phyloP scores from a whole-genome alignment of 2,113 vertebrate genomes.

The Sceloporus tristichus region DNA sequence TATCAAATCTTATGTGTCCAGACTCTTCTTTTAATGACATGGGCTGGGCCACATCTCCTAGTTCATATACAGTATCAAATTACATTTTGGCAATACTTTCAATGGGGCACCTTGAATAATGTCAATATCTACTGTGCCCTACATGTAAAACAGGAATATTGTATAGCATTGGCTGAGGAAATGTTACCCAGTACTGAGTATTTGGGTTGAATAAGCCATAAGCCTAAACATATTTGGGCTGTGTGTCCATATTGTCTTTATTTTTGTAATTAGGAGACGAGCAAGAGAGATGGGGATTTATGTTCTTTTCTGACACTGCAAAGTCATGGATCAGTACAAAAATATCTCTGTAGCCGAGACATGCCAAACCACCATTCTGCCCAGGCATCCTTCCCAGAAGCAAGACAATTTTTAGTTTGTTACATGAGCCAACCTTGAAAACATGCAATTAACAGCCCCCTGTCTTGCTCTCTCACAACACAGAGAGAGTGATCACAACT shows the following conservation, averaged over 20 bases:
- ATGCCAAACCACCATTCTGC: constrained; percentile 53
- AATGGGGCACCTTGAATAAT: too few relatives aligned
- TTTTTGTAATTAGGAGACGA: constrained; percentile 44
- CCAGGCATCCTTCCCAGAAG: constrained; percentile 29
- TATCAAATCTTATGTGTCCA: too few relatives aligned
- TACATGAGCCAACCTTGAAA: constrained; percentile 35
- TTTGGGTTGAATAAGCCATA: not conserved
- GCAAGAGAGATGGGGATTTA: constrained; percentile 46
- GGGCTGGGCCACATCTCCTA: too few relatives aligned
- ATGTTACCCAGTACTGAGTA: not conserved
- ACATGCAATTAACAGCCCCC: constrained; percentile 41
- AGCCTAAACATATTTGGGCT: constrained; percentile 41
- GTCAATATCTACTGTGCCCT: too few relatives aligned
- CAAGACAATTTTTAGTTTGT: constrained; percentile 38
- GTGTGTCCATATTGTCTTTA: constrained; percentile 33
- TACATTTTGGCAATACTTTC: too few relatives aligned
- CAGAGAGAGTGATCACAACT: constrained; percentile 42
- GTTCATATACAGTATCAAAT: too few relatives aligned
- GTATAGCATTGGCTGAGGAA: not conserved
- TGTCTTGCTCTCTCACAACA: constrained; percentile 21
- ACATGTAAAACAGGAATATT: too few relatives aligned
- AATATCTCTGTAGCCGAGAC: constrained; percentile 27
- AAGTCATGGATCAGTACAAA: constrained; percentile 29
- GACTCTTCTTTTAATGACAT: too few relatives aligned
- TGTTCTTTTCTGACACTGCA: constrained; percentile 41